Evolutionary conservation across 2,797 vertebrate species (phyloP).

Genomic region (Anguilla anguilla): DNA sequence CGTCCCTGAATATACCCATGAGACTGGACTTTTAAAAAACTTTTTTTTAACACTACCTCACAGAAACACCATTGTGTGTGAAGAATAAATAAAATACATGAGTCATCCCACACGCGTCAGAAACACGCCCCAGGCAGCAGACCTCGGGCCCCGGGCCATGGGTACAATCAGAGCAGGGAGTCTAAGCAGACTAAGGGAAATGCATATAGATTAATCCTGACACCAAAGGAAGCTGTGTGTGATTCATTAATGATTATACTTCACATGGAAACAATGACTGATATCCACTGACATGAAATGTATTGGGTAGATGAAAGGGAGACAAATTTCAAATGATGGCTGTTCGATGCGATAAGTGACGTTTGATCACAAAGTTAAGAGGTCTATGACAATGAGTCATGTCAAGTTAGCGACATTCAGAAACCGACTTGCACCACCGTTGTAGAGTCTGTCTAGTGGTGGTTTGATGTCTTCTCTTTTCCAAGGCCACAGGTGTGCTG

Average conservation of each 20-base stretch:
- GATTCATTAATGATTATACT: constrained; percentile 15
- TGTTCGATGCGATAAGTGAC: constrained; percentile 3
- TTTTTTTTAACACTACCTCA: neutral
- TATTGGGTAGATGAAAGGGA: neutral
- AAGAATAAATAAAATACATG: neutral
- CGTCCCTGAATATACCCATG: too few relatives aligned
- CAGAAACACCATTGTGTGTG: neutral
- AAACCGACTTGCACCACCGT: neutral
- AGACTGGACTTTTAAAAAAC: neutral
- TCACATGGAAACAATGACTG: neutral
- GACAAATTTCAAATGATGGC: constrained; percentile 14
- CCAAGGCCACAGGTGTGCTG: neutral
- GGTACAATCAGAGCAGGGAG: neutral
- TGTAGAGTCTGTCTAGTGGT: neutral
- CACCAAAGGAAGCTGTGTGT: constrained; percentile 11
- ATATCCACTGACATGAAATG: neutral
- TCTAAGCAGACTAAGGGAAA: neutral
- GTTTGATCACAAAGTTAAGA: constrained; percentile 15
- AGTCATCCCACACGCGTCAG: neutral
- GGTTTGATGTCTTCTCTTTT: neutral
- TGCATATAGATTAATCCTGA: neutral
- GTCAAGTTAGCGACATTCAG: neutral
- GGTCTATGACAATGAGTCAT: neutral
- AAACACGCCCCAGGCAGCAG: neutral
- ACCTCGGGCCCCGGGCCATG: neutral